These are phyloP conservation scores for Channa maculata DNA, from an alignment of 2,113 vertebrate species.

Conservation along the genomic window DNA sequence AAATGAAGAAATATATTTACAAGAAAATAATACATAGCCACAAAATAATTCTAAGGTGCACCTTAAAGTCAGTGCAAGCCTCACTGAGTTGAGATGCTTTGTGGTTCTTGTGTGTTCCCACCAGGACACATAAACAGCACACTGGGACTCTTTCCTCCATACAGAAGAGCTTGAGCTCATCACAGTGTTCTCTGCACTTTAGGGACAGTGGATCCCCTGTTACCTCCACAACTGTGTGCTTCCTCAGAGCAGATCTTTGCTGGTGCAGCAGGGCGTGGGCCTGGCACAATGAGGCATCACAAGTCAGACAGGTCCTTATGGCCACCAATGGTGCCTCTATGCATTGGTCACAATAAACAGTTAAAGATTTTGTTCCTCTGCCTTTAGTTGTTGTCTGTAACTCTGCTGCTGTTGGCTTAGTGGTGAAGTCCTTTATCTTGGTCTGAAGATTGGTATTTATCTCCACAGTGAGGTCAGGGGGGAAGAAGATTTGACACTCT, in stretches of 20 bases:
- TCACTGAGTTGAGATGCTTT: constrained; percentile 70
- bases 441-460: constrained; percentile 69
- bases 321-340: constrained; percentile 76
- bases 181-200: constrained; percentile 81
- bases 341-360: constrained; percentile 80
- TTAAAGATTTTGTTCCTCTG: constrained; percentile 10
- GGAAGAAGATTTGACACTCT: constrained; percentile 82
- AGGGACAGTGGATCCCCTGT: constrained; percentile 74
- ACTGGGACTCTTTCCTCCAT: constrained; percentile 73
- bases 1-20: not conserved
- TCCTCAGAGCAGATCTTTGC: constrained; percentile 73
- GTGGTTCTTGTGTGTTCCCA: constrained; percentile 80
- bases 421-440: constrained; percentile 61
- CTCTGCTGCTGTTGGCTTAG: not conserved
- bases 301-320: constrained; percentile 79
- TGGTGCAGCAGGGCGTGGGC: constrained; percentile 78
- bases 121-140: constrained; percentile 80
- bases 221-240: constrained; percentile 79
- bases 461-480: constrained; percentile 68
- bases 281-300: constrained; percentile 79
- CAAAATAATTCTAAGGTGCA: constrained; percentile 22
- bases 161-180: constrained; percentile 83
- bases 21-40: not conserved
- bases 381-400: not conserved
- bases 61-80: constrained; percentile 77